Base-by-base conservation (phyloP, 2,888 invertebrate genomes). In the Branchinecta sandiegonensis region DNA sequence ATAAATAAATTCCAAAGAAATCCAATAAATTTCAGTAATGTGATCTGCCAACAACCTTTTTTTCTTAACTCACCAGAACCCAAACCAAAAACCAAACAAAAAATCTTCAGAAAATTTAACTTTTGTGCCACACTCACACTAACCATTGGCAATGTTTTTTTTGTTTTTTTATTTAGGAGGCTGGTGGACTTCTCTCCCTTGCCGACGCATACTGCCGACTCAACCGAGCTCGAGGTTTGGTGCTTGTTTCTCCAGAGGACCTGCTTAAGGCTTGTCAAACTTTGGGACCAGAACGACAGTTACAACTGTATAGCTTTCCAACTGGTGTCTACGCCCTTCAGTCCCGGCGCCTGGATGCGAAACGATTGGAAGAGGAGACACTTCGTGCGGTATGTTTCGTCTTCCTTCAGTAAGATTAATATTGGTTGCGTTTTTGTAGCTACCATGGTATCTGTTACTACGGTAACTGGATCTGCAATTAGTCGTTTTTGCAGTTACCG, bases 131-230 rank as follows among this genome's bases (percentile, higher is more conserved):
- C 6, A 37, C 37, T 6, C 37, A 5, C 2, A 37, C 37, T 37
- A 37, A 37, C 37, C 37, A 37, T 37, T 37, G 37, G 14, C n/a
- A 6, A 14, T 56, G 56, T 47, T 67, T 48, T 11, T 56, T 23
- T 23, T 23, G 23, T 12, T 12, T n/a, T n/a, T n/a, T n/a, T n/a
- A 70, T 74, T 23, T 70, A 89, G 88, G 90, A 93, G 75, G 86
- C 86, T 76, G 95, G 96, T 47, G 97, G 97, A 11, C 92, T 96
- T 83, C 94, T 97, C 92, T 88, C 93, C 0, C 79, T 99, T 69
- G 89, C 95, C 6, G 99, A 99, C 80, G 95, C 90, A 1, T 99
- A 93, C 81, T 97, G 97, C 79, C 83, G 97, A 73, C 88, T 97
- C 2, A 99, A 99, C 79, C 84, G 99, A 77, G 96, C 97, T 0